Evolutionary conservation across 2,797 vertebrate species (phyloP).

Genomic region (Momotus momota): DNA sequence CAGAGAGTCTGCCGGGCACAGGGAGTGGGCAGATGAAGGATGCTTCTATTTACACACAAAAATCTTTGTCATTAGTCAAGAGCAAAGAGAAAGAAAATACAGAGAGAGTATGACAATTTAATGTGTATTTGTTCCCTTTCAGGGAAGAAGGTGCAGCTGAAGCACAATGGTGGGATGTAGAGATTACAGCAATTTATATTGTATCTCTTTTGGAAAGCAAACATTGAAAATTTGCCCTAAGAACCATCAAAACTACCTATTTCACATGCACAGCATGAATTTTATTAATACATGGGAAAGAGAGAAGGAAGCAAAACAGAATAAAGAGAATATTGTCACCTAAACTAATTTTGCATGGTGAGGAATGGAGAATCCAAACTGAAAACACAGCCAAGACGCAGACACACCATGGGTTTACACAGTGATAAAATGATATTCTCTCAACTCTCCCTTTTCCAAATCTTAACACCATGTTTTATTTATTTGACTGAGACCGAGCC

Average conservation of each 20-base stretch:
- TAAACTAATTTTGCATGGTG: background rate
- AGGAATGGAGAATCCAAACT: background rate
- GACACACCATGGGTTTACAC: background rate
- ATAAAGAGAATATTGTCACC: background rate
- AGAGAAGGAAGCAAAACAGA: background rate
- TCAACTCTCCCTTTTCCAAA: background rate
- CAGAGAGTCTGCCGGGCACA: background rate
- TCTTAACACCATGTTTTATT: background rate
- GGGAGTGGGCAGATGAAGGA: background rate
- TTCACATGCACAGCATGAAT: background rate
- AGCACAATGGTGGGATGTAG: background rate
- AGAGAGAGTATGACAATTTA: background rate
- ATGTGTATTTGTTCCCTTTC: background rate
- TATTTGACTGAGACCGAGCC: background rate
- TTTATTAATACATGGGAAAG: background rate
- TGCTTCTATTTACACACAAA: constrained; percentile 38
- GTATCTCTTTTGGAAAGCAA: background rate
- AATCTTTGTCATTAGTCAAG: background rate
- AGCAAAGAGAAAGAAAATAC: background rate
- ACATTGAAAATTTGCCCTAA: background rate
- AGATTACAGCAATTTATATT: background rate
- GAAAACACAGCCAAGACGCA: background rate
- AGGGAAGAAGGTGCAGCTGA: background rate
- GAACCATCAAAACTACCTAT: background rate
- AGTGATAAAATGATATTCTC: background rate